Evolutionary conservation across 1,140 invertebrate genomes (phyloP).

Genomic region (Drosophila suzukii): DNA sequence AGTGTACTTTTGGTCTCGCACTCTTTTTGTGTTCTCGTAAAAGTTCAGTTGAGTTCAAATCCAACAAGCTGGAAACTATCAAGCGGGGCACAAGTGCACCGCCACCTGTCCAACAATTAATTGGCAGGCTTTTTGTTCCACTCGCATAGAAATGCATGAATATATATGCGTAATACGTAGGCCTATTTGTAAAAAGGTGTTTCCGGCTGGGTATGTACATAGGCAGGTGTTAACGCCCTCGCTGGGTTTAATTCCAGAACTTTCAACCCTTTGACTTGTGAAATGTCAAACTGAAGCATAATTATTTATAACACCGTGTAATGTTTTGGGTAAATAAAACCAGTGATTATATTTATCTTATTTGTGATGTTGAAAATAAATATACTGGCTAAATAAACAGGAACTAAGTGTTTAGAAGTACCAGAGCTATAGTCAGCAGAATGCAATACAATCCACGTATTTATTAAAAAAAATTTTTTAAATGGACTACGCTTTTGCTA

Average conservation of each 20-base stretch:
- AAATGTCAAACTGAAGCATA: background rate
- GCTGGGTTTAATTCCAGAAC: conserved; percentile 5
- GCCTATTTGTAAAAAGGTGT: conserved; percentile 16
- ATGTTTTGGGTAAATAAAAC: background rate
- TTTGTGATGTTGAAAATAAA: background rate
- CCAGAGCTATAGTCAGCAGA: too few relatives aligned
- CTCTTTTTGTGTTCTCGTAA: conserved; percentile 59
- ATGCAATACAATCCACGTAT: too few relatives aligned
- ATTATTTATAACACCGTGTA: background rate
- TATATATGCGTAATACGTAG: background rate
- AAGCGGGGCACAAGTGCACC: conserved; percentile 50
- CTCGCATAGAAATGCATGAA: conserved; percentile 24
- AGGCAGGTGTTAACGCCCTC: conserved; percentile 37
- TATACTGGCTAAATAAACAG: background rate
- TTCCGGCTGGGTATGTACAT: background rate
- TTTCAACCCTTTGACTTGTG: conserved; percentile 1
- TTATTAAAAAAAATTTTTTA: too few relatives aligned
- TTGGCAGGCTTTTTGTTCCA: conserved; percentile 49
- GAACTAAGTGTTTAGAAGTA: too few relatives aligned
- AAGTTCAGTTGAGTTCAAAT: conserved; percentile 81
- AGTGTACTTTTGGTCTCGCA: conserved; percentile 34
- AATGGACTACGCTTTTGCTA: too few relatives aligned
- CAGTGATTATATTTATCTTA: background rate
- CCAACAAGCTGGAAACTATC: conserved; percentile 80
- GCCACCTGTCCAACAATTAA: conserved; percentile 71